Percentiles rank a stretch among this genome's conserved stretches.
Evolutionary conservation across 2,113 vertebrate genomes (phyloP).

Genomic region (Nesoenas mayeri): DNA sequence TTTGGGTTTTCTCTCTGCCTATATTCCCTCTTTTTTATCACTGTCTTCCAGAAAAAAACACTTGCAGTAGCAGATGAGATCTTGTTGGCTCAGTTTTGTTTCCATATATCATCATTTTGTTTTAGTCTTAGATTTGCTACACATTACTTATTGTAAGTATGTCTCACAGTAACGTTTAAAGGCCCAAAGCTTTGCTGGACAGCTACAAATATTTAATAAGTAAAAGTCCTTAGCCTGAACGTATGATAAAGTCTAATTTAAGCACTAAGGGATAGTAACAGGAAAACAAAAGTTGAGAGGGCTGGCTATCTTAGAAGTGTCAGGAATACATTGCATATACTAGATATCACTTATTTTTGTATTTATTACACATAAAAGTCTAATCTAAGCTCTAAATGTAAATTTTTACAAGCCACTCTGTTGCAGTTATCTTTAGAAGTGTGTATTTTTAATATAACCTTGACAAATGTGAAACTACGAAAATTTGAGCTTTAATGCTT

Average conservation of each 20-base stretch:
- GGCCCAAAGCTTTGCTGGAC: not conserved
- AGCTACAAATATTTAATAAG: not conserved
- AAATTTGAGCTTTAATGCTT: not conserved
- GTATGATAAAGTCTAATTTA: not conserved
- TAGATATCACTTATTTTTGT: not conserved
- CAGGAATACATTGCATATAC: not conserved
- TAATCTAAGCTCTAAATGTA: not conserved
- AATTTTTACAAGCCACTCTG: not conserved
- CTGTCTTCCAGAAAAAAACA: not conserved
- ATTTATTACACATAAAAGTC: not conserved
- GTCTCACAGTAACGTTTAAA: not conserved
- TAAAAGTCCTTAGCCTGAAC: not conserved
- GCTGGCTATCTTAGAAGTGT: not conserved
- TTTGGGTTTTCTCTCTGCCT: not conserved
- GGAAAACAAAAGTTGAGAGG: not conserved
- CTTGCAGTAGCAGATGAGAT: not conserved
- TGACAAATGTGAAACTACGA: not conserved
- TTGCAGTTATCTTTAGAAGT: not conserved
- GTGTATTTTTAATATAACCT: not conserved
- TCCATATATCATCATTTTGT: not conserved
- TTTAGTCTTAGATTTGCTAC: not conserved
- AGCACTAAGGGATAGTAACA: not conserved
- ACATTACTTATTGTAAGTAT: not conserved
- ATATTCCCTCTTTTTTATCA: not conserved
- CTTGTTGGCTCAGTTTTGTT: not conserved